Evolutionary conservation across 2,888 invertebrate species (phyloP), one percentile per base, ranked within the genome.

Genomic region (Trichopria drosophilae): DNA sequence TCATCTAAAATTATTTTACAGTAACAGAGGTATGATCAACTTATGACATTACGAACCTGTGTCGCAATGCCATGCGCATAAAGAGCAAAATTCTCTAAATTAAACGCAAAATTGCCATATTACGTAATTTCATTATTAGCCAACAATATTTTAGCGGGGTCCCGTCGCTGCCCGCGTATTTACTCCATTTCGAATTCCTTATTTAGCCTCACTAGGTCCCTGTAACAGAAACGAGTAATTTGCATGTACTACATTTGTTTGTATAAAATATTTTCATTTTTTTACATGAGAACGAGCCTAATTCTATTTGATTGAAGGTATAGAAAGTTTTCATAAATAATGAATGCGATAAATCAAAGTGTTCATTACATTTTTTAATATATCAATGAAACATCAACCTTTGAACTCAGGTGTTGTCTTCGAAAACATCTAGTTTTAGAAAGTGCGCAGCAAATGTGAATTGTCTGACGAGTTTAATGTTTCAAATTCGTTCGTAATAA

Each of bases 161-260:
- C n/a, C 2, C 26, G 2, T 2, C n/a, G 9, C n/a, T 10, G n/a
- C 26, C 26, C n/a, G 9, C 26, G 28, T 54, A 32, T 46, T 57
- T 66, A 72, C 52, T 72, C 68, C 53, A 78, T 75, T 44, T 71
- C 75, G 61, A 77, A 78, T 59, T 77, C 77, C 59, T 68, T 71
- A 58, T 76, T 78, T 56, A 77, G 65, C 51, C 63, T 73, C 47
- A 63, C 63, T 57, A 78, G 61, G 62, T 78, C 74, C 62, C 78
- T 78, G 66, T 4, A 74, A 76, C 42, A 59, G 59, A 34, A 61
- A 49, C 16, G 41, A 45, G 39, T n/a, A n/a, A n/a, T n/a, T n/a
- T n/a, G n/a, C n/a, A n/a, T n/a, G n/a, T n/a, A n/a, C n/a, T n/a
- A n/a, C n/a, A n/a, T n/a, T n/a, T n/a, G n/a, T n/a, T n/a, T n/a